Conservation (phyloP, 2,888 invertebrate species). For the Toxonevra muliebris region DNA sequence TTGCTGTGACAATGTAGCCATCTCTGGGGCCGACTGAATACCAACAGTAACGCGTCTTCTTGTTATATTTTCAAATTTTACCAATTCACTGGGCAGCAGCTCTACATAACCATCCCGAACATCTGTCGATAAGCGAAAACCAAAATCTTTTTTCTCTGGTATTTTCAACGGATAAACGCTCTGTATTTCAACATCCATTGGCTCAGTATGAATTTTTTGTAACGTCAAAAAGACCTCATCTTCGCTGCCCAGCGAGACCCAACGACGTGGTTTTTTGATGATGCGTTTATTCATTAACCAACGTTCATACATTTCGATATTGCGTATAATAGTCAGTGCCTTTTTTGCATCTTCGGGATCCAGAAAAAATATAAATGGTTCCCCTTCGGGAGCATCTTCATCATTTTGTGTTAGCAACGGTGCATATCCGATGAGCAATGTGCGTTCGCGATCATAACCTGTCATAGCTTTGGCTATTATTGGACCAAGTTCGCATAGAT, state of each 20-base stretch:
- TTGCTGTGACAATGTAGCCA: constrained; percentile 69
- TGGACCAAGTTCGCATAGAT: constrained; percentile 66
- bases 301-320: constrained; percentile 67
- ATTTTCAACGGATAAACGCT: constrained; percentile 69
- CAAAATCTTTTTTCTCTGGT: constrained; percentile 66
- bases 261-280: constrained; percentile 68
- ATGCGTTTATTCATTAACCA: constrained; percentile 68
- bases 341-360: constrained; percentile 65
- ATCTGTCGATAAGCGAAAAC: constrained; percentile 68
- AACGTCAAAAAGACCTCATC: constrained; percentile 69
- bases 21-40: constrained; percentile 69
- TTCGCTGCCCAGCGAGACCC: constrained; percentile 75
- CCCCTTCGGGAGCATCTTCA: constrained; percentile 68
- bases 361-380: constrained; percentile 76
- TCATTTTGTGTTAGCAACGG: constrained; percentile 68
- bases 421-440: constrained; percentile 73
- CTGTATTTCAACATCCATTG: constrained; percentile 75
- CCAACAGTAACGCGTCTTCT: constrained; percentile 69
- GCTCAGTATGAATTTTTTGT: constrained; percentile 67
- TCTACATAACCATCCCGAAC: constrained; percentile 77
- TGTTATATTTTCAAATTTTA: constrained; percentile 68
- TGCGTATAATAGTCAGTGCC: constrained; percentile 67
- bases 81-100: constrained; percentile 68
- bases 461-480: constrained; percentile 64
- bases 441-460: constrained; percentile 60